Conservation (phyloP, 2,113 vertebrate genomes). For the Pygoscelis antarcticus region DNA sequence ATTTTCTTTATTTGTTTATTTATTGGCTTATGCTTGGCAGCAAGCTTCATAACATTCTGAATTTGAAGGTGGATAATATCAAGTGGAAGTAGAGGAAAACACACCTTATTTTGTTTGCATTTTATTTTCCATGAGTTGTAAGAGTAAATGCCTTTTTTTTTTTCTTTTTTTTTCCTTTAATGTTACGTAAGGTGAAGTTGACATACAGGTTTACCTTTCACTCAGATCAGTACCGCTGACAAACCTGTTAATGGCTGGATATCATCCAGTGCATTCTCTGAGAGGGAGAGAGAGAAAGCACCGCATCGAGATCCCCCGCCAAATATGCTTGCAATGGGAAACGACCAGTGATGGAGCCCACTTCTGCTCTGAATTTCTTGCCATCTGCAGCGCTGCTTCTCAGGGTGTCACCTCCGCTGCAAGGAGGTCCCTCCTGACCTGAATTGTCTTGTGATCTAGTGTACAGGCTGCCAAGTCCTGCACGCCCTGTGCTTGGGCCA, state of each 20-base stretch:
- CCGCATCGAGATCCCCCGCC: not conserved
- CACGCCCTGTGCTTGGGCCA: not conserved
- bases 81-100: not conserved
- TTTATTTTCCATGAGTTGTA: not conserved
- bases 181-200: not conserved
- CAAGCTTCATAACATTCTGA: not conserved
- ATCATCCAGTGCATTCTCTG: not conserved
- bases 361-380: not conserved
- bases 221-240: fast-evolving
- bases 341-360: fast-evolving
- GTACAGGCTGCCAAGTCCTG: not conserved
- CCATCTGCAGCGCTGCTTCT: not conserved
- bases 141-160: not conserved
- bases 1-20: not conserved
- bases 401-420: fast-evolving
- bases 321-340: not conserved
- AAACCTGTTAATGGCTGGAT: not conserved
- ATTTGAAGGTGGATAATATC: not conserved
- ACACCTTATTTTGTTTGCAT: not conserved
- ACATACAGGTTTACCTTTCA: not conserved
- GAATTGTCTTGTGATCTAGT: not conserved
- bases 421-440: not conserved
- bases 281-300: not conserved
- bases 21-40: not conserved
- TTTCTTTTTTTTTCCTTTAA: not conserved